These are phyloP conservation scores for Chrysolina haemoptera DNA, from an alignment of 2,888 invertebrate species.

Conservation along the genomic window DNA sequence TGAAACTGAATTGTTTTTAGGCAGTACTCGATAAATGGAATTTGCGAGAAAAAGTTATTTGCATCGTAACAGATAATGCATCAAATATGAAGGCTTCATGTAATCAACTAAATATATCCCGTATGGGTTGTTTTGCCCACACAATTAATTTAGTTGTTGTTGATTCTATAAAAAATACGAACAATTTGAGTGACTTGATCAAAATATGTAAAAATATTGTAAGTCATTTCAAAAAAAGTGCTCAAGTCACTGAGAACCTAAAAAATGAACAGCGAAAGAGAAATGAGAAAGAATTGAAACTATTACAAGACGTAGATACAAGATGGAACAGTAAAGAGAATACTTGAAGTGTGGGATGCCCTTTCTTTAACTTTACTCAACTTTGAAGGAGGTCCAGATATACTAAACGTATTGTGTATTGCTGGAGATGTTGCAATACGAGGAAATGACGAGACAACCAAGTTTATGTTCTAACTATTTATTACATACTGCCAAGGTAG, in stretches of 20 bases:
- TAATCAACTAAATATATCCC: slow-evolving; percentile 1
- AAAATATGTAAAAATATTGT: neutral
- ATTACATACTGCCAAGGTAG: no score
- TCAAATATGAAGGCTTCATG: no score
- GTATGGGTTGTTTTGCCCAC: slow-evolving; percentile 28
- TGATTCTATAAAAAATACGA: slow-evolving; percentile 23
- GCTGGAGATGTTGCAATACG: no score
- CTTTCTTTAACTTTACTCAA: slow-evolving; percentile 22
- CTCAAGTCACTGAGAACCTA: neutral
- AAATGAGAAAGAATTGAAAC: slow-evolving; percentile 20
- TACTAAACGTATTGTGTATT: no score
- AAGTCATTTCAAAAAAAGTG: slow-evolving; percentile 20
- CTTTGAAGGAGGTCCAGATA: slow-evolving; percentile 1
- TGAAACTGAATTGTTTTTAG: no score
- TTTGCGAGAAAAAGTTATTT: no score
- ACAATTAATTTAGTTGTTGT: slow-evolving; percentile 23
- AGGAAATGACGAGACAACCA: no score
- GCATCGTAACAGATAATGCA: slow-evolving; percentile 24
- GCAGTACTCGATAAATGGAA: no score
- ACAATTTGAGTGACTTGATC: slow-evolving; percentile 8
- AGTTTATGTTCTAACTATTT: no score
- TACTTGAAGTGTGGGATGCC: slow-evolving; percentile 22
- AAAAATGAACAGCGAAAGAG: slow-evolving; percentile 23
- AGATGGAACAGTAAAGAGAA: slow-evolving; percentile 29
- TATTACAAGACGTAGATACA: slow-evolving; percentile 24